Base-by-base conservation (phyloP, 2,797 vertebrate species). In the Acomys russatus region DNA sequence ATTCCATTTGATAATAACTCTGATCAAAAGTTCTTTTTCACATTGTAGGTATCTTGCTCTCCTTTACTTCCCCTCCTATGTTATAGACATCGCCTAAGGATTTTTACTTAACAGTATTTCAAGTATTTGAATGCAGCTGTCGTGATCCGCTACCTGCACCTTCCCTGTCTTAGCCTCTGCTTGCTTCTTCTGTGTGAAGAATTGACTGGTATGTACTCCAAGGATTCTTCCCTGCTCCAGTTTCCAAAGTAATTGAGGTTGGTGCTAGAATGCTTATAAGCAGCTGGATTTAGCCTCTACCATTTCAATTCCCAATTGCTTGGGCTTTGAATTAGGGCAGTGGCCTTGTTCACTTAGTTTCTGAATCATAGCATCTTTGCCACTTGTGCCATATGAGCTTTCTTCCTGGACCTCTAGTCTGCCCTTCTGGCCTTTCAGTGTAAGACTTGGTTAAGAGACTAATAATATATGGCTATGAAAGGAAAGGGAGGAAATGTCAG, bases 81-180 rank as follows among this genome's bases (percentile, higher is more conserved):
- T 33, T 88, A 74, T 23, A 74, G 70, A 9, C 9, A 18, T 17
- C 44, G 1, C 28, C 35, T 79, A 1, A 22, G 23, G 14, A 7
- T 8, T 87, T 95, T 88, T 22, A 84, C 5, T 86, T 88, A 87
- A 83, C 22, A 88, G 15, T 11, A 3, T 35, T 76, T 88, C 86
- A 93, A 80, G n/a, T 90, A 90, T 64, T 93, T 88, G n/a, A 88
- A 95, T 30, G 9, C 20, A 77, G 54, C 35, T 66, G n/a, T 90
- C 28, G 77, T 88, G 18, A 38, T 56, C 74, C 76, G 70, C 71
- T 70, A 83, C 6, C 17, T 11, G 17, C 6, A 77, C 35, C 28
- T 88, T 94, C 44, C 35, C 56, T 71, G 33, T 71, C 33, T 88
- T 23, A 73, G 23, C 3, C 54, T 44, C 35, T 76, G 35, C 35